Evolutionary conservation across 2,797 vertebrate species (phyloP).

Genomic region (Malacoraja senta): DNA sequence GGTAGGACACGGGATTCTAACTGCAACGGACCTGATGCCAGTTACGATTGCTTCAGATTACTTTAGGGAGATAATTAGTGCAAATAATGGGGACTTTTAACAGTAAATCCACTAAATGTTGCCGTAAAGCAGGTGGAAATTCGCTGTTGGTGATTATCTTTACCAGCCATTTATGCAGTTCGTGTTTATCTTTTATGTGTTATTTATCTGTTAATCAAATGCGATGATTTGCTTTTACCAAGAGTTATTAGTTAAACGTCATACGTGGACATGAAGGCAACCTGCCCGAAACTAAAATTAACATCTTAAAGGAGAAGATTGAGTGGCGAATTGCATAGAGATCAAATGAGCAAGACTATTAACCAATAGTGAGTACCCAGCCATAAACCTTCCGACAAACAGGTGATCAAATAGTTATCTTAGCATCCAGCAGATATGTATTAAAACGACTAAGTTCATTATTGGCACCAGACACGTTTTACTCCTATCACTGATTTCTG

Average conservation of each 20-base stretch:
- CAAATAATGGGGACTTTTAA: background rate
- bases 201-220: background rate
- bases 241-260: background rate
- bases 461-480: no score
- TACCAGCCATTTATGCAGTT: background rate
- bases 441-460: no score
- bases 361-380: no score
- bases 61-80: background rate
- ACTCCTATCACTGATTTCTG: no score
- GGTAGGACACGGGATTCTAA: no score
- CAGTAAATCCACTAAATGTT: background rate
- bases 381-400: no score
- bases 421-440: no score
- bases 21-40: no score
- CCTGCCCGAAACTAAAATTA: background rate
- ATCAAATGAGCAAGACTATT: background rate
- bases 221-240: background rate
- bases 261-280: background rate
- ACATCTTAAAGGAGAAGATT: background rate
- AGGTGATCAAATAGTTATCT: no score
- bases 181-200: background rate
- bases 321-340: background rate
- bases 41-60: background rate
- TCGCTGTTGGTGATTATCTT: background rate
- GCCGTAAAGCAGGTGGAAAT: background rate